phyloP scores from a whole-genome alignment of 2,888 invertebrate species.

The Leucania comma region DNA sequence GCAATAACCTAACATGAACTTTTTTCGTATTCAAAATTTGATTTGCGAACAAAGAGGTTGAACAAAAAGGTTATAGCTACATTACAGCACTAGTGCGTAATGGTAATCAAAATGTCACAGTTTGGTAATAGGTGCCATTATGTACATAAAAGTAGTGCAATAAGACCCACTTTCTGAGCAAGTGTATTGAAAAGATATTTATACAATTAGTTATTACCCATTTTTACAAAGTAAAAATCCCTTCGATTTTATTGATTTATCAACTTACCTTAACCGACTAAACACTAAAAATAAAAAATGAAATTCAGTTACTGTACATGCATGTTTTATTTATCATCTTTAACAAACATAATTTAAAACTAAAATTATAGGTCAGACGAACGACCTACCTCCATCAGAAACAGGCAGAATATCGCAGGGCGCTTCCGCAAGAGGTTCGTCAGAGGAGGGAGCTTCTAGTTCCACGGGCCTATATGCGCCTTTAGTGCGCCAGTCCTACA shows the following conservation, averaged over 20 bases:
- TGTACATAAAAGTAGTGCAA: no score
- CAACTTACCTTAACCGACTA: not conserved
- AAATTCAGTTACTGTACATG: not conserved
- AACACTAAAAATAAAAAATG: not conserved
- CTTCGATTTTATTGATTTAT: not conserved
- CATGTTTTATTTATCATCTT: not conserved
- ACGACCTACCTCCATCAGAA: slow-evolving; percentile 58
- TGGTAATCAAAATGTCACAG: no score
- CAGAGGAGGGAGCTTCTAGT: slow-evolving; percentile 81
- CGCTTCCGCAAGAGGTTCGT: slow-evolving; percentile 76
- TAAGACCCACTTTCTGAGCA: no score
- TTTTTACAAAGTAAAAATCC: not conserved
- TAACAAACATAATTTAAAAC: not conserved
- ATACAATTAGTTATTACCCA: not conserved
- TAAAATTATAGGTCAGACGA: no score
- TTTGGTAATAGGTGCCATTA: no score
- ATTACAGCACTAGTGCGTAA: no score
- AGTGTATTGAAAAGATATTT: no score
- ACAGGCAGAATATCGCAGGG: slow-evolving; percentile 72
- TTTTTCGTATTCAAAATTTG: no score
- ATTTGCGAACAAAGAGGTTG: no score
- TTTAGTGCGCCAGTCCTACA: slow-evolving; percentile 86
- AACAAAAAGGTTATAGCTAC: no score
- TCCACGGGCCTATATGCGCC: slow-evolving; percentile 85
- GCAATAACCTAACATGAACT: no score